Percentiles rank a stretch among this genome's conserved stretches.
These are phyloP conservation scores for Etheostoma perlongum DNA, from an alignment of 2,797 vertebrate genomes.

Conservation along the genomic window DNA sequence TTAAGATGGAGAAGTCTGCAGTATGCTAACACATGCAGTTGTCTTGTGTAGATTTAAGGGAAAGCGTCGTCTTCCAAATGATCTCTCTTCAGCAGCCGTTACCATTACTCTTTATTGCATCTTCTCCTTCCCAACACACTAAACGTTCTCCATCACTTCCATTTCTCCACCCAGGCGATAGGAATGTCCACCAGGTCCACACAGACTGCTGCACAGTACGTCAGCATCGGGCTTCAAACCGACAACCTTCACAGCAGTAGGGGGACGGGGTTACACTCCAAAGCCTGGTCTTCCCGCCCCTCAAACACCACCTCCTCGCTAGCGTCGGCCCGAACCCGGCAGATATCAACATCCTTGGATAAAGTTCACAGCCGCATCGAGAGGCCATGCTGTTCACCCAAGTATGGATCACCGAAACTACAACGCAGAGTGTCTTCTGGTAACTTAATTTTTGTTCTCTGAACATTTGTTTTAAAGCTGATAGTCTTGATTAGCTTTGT, in stretches of 20 bases:
- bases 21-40: background rate
- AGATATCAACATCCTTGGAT: constrained; percentile 97
- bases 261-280: constrained; percentile 85
- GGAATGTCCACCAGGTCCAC: constrained; percentile 87
- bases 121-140: background rate
- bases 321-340: constrained; percentile 91
- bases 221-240: constrained; percentile 94
- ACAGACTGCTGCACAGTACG: constrained; percentile 88
- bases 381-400: constrained; percentile 96
- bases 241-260: constrained; percentile 81
- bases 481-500: too few species aligned
- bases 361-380: constrained; percentile 97
- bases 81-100: background rate
- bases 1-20: background rate
- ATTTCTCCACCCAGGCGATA: constrained; percentile 37
- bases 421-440: constrained; percentile 89
- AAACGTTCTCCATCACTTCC: constrained; percentile 7
- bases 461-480: background rate
- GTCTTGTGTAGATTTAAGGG: background rate
- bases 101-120: background rate
- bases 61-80: background rate
- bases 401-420: constrained; percentile 96
- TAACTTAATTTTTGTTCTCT: constrained; percentile 27
- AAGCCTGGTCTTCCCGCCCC: constrained; percentile 93
- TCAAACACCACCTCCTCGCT: constrained; percentile 83